Evolutionary conservation across 1,140 invertebrate genomes (phyloP).

Genomic region (Ditylenchus dipsaci): DNA sequence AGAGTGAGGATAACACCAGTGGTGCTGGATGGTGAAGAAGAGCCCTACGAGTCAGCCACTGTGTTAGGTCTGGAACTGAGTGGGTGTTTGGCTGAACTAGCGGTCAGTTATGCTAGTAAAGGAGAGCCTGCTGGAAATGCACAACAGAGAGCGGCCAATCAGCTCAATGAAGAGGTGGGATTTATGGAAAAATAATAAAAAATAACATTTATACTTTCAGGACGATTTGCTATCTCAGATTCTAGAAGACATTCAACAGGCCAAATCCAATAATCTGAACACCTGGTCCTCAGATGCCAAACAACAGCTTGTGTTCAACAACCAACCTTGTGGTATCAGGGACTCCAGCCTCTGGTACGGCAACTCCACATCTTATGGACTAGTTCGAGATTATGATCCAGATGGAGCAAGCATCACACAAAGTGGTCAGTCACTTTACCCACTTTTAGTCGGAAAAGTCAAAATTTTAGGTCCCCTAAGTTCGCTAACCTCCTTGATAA

Average conservation of each 20-base stretch:
- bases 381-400: slow-evolving; percentile 16
- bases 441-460: too few species aligned
- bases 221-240: slow-evolving; percentile 14
- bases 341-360: slow-evolving; percentile 8
- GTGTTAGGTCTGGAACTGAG: neutral
- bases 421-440: neutral
- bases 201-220: neutral
- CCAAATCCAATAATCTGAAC: slow-evolving; percentile 4
- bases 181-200: neutral
- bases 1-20: neutral
- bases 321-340: slow-evolving; percentile 16
- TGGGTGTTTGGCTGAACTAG: slow-evolving; percentile 19
- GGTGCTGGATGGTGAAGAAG: neutral
- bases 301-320: neutral
- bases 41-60: neutral
- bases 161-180: neutral
- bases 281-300: neutral
- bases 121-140: neutral
- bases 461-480: neutral
- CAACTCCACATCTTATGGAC: slow-evolving; percentile 18
- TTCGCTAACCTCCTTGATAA: slow-evolving; percentile 1
- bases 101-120: neutral
- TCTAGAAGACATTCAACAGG: neutral
- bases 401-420: slow-evolving; percentile 1
- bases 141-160: neutral